Evolutionary conservation across 2,113 vertebrate genomes (phyloP).

Genomic region (Macquaria ambigua): DNA sequence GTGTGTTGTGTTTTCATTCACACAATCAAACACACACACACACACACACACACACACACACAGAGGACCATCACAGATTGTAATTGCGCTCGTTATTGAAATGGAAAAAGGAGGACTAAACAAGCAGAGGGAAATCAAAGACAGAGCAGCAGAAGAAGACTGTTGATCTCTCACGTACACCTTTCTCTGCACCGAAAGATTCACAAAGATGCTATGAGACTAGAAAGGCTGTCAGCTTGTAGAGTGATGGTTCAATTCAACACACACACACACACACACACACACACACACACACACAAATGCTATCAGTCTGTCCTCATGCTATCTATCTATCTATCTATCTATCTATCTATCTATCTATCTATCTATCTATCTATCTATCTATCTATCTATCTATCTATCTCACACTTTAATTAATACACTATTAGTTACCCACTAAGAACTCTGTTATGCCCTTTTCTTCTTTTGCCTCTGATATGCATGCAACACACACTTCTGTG

Average conservation of each 20-base stretch:
- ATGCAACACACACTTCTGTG: too few relatives aligned
- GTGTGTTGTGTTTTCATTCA: slow-evolving; percentile 18
- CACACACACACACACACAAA: neutral
- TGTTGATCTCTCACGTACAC: neutral
- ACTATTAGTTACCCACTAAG: neutral
- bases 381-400: too few relatives aligned
- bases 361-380: too few relatives aligned
- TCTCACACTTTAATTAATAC: neutral
- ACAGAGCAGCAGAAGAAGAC: neutral
- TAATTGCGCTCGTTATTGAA: neutral
- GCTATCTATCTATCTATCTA: too few relatives aligned
- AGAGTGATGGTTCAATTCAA: neutral
- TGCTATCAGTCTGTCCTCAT: fast-evolving
- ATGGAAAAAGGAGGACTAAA: neutral
- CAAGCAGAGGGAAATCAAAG: neutral
- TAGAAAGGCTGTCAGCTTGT: neutral
- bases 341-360: too few relatives aligned
- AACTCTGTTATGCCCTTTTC: neutral
- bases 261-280: neutral
- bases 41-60: neutral
- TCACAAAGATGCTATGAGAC: neutral
- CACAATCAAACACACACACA: neutral
- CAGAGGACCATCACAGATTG: neutral
- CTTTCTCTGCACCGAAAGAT: neutral
- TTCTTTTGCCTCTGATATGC: neutral